Percentiles rank a stretch among this genome's conserved stretches.
Conservation (phyloP, 2,113 vertebrate genomes). For the Crotalus helleri region DNA sequence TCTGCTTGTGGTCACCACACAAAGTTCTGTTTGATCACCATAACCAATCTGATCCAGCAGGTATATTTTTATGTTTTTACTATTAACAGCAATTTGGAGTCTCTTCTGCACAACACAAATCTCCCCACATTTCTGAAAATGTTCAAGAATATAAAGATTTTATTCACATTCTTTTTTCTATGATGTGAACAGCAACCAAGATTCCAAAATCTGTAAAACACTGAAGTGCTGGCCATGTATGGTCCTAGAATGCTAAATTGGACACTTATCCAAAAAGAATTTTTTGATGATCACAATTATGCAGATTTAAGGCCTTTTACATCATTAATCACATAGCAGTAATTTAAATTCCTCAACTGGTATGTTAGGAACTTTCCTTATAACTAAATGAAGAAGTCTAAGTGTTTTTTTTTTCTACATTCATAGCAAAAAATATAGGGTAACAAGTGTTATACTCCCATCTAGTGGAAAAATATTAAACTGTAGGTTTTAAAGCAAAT, state of each 20-base stretch:
- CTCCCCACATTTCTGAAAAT: not conserved
- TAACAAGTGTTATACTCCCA: slow-evolving; percentile 39
- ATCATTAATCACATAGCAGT: fast-evolving
- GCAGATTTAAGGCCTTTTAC: not conserved
- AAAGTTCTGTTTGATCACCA: not conserved
- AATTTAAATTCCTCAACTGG: slow-evolving; percentile 36
- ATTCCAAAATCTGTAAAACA: not conserved
- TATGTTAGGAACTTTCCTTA: slow-evolving; percentile 17
- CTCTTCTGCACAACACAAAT: not conserved
- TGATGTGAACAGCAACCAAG: not conserved
- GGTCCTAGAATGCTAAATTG: not conserved
- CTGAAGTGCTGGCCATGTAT: not conserved
- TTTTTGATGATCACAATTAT: not conserved
- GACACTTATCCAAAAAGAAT: not conserved
- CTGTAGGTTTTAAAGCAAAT: not conserved
- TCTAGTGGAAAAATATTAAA: slow-evolving; percentile 47
- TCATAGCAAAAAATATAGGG: not conserved
- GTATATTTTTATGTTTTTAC: not conserved
- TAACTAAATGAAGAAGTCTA: not conserved
- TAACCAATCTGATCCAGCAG: not conserved
- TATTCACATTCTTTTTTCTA: not conserved
- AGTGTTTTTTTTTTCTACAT: not conserved
- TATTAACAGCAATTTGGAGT: not conserved
- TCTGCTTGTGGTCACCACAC: not conserved
- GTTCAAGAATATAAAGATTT: not conserved